Percentiles rank a stretch among this genome's conserved stretches.
Conservation (phyloP, 53 echinoderm and acorn worm genomes). For the Echinometra lucunter region DNA sequence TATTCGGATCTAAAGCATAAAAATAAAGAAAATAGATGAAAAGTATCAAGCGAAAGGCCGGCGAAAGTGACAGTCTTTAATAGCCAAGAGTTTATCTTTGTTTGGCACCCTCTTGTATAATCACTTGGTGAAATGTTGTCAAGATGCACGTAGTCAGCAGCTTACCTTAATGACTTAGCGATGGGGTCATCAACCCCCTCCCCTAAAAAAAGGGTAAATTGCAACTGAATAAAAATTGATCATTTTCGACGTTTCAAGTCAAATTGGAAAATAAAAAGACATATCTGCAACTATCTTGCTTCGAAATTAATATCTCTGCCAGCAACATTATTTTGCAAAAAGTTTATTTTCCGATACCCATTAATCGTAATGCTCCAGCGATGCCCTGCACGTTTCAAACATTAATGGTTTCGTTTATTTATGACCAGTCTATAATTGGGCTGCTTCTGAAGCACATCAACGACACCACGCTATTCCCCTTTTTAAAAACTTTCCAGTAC, state of each 20-base stretch:
- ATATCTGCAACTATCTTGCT: no score
- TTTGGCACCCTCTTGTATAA: background rate
- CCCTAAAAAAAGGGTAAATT: background rate
- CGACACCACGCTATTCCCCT: background rate
- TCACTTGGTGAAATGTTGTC: background rate
- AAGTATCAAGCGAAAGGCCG: background rate
- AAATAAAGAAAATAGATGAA: background rate
- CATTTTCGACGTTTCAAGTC: background rate
- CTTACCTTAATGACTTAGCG: no score
- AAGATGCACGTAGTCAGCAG: background rate
- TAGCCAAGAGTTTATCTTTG: background rate
- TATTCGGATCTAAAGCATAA: no score
- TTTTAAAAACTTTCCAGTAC: no score
- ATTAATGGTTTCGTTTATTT: background rate
- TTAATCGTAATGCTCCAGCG: background rate
- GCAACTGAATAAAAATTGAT: background rate
- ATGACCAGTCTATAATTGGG: background rate
- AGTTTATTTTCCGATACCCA: background rate
- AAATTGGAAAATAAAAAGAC: no score
- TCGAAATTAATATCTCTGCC: no score
- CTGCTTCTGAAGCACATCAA: background rate
- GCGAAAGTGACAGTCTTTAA: background rate
- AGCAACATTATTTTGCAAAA: background rate
- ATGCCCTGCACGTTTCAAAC: background rate
- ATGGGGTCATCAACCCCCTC: background rate